Evolutionary conservation across 2,888 invertebrate genomes (phyloP), one percentile per base, ranked within the genome.

Genomic region (Diploptera punctata): DNA sequence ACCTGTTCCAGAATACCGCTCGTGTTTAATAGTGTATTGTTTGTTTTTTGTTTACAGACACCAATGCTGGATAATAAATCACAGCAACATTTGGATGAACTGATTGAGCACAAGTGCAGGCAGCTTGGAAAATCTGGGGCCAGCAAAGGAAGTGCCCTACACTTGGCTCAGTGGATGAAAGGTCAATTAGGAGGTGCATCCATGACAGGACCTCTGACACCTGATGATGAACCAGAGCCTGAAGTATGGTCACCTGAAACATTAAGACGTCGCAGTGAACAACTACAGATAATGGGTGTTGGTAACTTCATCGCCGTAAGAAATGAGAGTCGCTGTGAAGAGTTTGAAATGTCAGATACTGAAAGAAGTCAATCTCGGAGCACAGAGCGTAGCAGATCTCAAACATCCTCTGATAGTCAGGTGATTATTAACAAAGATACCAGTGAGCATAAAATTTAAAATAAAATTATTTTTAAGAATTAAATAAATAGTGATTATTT

Each of bases 131-230:
- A 89, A 80, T 87, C 87, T 77, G 87, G 88, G 65, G 85, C 87
- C 47, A 89, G 90, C 78, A 90, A 89, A 80, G 91, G 91, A 18
- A 91, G 91, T 71, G 91, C 92, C 0, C 81, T 92, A 65, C 93
- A 93, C 78, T 83, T 93, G 76, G 92, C 92, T 76, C 89, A 91
- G 78, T 93, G 93, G 93, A 93, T 93, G 91, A 91, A 73, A 7
- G 90, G 91, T 3, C 88, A 92, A 74, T 86, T 92, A 67, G 91
- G 91, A 76, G 74, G 72, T 9, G 33, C 74, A 9, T 2, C 57
- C 3, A 29, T 29, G 31, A 29, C 60, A 26, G 72, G 70, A 3
- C 68, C 72, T 1, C 62, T 70, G 10, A 75, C 74, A 3, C 74
- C 74, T 9, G 73, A 75, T 19, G 75, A 75, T 3, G 75, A 75